Evolutionary conservation across 2,113 vertebrate genomes (phyloP), one percentile per base, ranked within the genome.

Genomic region (Rhizomys pruinosus): DNA sequence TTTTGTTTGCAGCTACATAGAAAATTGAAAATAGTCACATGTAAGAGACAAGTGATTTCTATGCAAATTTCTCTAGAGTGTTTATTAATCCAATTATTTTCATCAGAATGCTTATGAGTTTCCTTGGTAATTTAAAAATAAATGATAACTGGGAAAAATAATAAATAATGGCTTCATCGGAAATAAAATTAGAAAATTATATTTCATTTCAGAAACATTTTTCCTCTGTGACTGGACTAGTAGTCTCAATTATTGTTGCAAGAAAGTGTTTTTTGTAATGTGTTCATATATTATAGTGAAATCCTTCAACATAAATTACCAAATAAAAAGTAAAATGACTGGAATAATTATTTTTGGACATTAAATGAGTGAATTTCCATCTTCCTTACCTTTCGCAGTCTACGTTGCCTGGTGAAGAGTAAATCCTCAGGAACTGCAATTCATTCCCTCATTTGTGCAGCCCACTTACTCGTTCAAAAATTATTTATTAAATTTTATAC

Each of bases 51-150:
- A 37, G 15, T 57, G 42, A 85, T 68, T 89, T 93, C 79, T 93
- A 61, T 89, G 80, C 13, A 89, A 87, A n/a, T 92, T 32, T 79
- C 57, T 66, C 64, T 16, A 25, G 22, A 6, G 3, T 42, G 23
- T 87, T 92, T 66, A 85, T 44, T 92, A 86, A 84, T 57, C 3
- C 27, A 95, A 76, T 85, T 81, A 92, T 84, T 68, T 91, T 92
- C 52, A 32, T 84, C 22, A 73, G 7, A 17, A 72, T 91, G 34
- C 8, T 39, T 9, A 16, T 37, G 19, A 74, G 23, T 74, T 94
- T 59, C 7, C 39, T 87, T 27, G 47, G 15, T 91, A 71, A 34
- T 78, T 92, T 91, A 37, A 94, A 79, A 87, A 91, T 86, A 82
- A 76, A 78, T 8, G 57, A 84, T 34, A 89, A 85, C 7, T 3